Evolutionary conservation across 2,888 invertebrate genomes (phyloP), one percentile per base, ranked within the genome.

Genomic region (Apodemia hepburni): DNA sequence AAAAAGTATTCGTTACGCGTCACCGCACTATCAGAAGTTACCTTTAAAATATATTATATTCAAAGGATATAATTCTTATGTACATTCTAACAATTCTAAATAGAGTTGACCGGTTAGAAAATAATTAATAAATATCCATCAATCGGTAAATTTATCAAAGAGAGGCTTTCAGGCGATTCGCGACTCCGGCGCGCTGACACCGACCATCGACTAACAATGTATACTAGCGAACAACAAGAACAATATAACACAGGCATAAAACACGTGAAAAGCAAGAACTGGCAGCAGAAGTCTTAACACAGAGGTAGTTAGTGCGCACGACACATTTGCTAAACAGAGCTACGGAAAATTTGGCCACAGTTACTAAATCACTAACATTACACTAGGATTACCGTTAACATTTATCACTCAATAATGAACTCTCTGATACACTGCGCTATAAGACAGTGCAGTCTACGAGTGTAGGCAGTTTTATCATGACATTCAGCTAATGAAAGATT

Each of bases 341-440:
- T 54, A 54, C 54, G 54, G 27, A 54, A 54, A 54, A 54, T 54
- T 54, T 54, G 54, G 54, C 54, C 54, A 54, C 54, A 6, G 15
- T 27, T 2, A 9, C 15, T 12, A 15, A 4, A 54, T 54, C 54
- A 54, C 54, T 54, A 29, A 22, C 1, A 22, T 22, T 22, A 22
- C 22, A 2, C 15, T 1, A 54, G 27, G 45, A n/a, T 45, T n/a
- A 45, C 7, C 45, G n/a, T 45, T 45, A 15, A 15, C 3, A 45
- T 6, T n/a, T n/a, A 45, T 45, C 11, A 45, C n/a, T 7, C 45
- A 45, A n/a, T 45, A 45, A n/a, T 12, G n/a, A 45, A n/a, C 6
- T n/a, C 5, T 45, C n/a, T 45, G n/a, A 45, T n/a, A n/a, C 6
- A 38, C 12, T 38, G 12, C 3, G 4, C 12, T 12, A 12, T 38